phyloP scores from a whole-genome alignment of 2,888 invertebrate genomes.

The Drosophila kanekoi region DNA sequence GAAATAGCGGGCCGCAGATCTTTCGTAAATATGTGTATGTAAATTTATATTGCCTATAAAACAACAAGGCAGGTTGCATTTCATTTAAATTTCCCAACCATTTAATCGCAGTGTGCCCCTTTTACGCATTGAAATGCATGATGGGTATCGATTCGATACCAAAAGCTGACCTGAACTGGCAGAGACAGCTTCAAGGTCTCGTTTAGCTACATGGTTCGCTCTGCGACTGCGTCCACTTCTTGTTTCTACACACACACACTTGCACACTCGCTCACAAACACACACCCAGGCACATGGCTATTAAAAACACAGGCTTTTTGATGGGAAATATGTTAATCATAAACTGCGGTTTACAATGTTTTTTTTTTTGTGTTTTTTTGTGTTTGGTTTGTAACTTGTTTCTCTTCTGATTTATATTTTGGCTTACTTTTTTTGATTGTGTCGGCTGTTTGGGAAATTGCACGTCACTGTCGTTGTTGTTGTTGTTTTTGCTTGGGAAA shows the following conservation, averaged over 20 bases:
- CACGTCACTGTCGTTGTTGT: slow-evolving; percentile 32
- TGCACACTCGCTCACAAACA: slow-evolving; percentile 21
- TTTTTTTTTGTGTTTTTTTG: slow-evolving; percentile 28
- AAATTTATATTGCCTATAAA: slow-evolving; percentile 64
- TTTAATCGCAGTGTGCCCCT: slow-evolving; percentile 17
- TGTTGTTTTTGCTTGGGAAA: slow-evolving; percentile 50
- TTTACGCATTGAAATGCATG: slow-evolving; percentile 56
- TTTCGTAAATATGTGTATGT: slow-evolving; percentile 41
- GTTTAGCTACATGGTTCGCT: slow-evolving; percentile 45
- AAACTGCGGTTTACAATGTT: slow-evolving; percentile 48
- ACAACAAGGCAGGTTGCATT: slow-evolving; percentile 44
- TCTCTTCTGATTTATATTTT: slow-evolving; percentile 76
- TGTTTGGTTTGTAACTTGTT: slow-evolving; percentile 70
- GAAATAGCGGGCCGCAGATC: slow-evolving; percentile 52
- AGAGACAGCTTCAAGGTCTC: slow-evolving; percentile 71
- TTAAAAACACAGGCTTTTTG: slow-evolving; percentile 65
- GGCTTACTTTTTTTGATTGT: slow-evolving; percentile 66
- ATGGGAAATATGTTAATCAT: slow-evolving; percentile 82
- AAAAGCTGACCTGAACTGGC: slow-evolving; percentile 25
- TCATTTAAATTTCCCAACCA: slow-evolving; percentile 58
- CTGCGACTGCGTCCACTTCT: slow-evolving; percentile 70
- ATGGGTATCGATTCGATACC: slow-evolving; percentile 39
- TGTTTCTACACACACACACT: slow-evolving; percentile 55
- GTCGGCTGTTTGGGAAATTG: slow-evolving; percentile 50
- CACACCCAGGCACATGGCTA: slow-evolving; percentile 34